Evolutionary conservation across 2,888 invertebrate species (phyloP).

Genomic region (Pegoplata infirma): DNA sequence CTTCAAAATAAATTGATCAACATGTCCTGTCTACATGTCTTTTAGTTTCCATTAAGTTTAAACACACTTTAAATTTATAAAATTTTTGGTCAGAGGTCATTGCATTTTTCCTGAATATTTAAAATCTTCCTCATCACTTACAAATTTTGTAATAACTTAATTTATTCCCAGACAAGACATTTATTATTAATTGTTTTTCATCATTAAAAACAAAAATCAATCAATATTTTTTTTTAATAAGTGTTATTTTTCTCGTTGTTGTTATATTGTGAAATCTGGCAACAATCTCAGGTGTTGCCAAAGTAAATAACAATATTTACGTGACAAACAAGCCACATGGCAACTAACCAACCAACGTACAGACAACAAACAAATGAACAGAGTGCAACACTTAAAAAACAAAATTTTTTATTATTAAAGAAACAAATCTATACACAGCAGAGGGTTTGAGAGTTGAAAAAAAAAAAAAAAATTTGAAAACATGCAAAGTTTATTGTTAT

Average conservation of each 20-base stretch:
- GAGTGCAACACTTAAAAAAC: slow-evolving; percentile 45
- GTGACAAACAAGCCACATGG: slow-evolving; percentile 54
- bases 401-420: slow-evolving; percentile 19
- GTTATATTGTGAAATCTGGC: slow-evolving; percentile 58
- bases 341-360: slow-evolving; percentile 15
- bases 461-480: slow-evolving; percentile 20
- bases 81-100: neutral
- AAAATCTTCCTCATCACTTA: neutral
- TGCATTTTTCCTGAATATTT: neutral
- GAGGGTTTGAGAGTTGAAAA: slow-evolving; percentile 45
- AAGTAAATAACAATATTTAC: slow-evolving; percentile 42
- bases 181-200: slow-evolving; percentile 52
- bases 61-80: too few relatives aligned
- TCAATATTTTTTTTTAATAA: slow-evolving; percentile 25
- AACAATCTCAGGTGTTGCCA: slow-evolving; percentile 60
- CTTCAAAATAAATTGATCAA: too few relatives aligned
- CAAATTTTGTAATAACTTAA: neutral
- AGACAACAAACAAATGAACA: slow-evolving; percentile 22
- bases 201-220: slow-evolving; percentile 36
- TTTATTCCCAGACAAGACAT: neutral
- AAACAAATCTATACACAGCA: slow-evolving; percentile 33
- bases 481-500: slow-evolving; percentile 50
- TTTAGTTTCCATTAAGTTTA: neutral
- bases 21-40: too few relatives aligned
- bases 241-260: neutral